Evolutionary conservation across 1,140 invertebrate genomes (phyloP).

Genomic region (Apis cerana): DNA sequence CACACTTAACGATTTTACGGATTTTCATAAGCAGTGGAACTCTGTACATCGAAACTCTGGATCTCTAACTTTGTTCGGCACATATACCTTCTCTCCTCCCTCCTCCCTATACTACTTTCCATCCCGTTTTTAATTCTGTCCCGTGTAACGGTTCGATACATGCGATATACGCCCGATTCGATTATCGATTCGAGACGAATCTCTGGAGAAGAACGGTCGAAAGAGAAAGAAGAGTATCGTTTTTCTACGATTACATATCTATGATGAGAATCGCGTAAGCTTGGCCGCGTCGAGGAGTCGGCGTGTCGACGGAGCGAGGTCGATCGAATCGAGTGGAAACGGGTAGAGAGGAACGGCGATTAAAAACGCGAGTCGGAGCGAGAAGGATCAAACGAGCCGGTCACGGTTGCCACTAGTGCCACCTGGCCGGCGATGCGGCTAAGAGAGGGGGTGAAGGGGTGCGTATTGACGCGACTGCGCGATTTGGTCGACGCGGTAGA

Average conservation of each 20-base stretch:
- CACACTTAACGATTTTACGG: too few species aligned
- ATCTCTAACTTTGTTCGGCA: too few species aligned
- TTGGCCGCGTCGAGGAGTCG: constrained; percentile 41
- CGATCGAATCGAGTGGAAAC: constrained; percentile 56
- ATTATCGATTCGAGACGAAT: too few species aligned
- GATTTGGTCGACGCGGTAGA: constrained; percentile 55
- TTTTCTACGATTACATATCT: background rate
- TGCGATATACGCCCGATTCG: background rate
- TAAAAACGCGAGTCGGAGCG: constrained; percentile 25
- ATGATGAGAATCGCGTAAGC: constrained; percentile 31
- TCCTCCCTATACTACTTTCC: background rate
- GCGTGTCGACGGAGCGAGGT: constrained; percentile 38
- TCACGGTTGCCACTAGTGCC: constrained; percentile 32
- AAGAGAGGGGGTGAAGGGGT: background rate
- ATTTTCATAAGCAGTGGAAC: too few species aligned
- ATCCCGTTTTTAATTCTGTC: background rate
- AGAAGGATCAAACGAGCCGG: background rate
- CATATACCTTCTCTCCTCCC: background rate
- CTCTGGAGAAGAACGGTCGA: background rate
- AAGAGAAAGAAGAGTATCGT: constrained; percentile 14
- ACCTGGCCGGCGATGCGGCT: constrained; percentile 29
- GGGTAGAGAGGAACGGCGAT: background rate
- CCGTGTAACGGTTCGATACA: background rate
- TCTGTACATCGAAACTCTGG: too few species aligned
- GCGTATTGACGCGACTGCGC: constrained; percentile 59